phyloP scores from a whole-genome alignment of 2,888 invertebrate genomes.

The Trichopoda pennipes region DNA sequence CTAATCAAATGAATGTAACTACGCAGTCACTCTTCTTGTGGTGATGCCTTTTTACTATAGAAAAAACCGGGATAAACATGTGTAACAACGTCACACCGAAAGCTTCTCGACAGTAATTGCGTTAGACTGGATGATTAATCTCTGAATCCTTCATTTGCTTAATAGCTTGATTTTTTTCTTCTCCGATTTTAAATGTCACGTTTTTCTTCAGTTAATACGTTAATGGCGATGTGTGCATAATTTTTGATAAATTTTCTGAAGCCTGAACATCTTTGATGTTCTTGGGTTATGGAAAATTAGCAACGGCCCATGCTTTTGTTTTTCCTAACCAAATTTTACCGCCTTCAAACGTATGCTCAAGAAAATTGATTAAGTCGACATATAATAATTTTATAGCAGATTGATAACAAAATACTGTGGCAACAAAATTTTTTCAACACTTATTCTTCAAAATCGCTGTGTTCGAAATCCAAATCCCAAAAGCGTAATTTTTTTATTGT shows the following conservation, averaged over 20 bases:
- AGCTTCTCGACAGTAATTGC: constrained; percentile 11
- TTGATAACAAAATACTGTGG: too few relatives aligned
- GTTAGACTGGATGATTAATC: constrained; percentile 9
- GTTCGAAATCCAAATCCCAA: too few relatives aligned
- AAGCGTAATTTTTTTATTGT: too few relatives aligned
- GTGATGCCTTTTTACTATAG: constrained; percentile 46
- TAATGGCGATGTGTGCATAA: constrained; percentile 21
- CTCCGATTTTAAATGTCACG: constrained; percentile 44
- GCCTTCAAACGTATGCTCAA: neutral
- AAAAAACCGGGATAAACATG: constrained; percentile 53
- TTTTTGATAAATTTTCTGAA: neutral
- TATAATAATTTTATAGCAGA: too few relatives aligned
- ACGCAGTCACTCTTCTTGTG: constrained; percentile 27
- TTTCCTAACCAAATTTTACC: neutral
- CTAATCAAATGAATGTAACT: constrained; percentile 55
- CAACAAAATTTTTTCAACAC: too few relatives aligned
- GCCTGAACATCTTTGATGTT: neutral
- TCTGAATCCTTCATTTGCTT: neutral
- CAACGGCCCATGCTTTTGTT: neutral
- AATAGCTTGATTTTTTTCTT: neutral
- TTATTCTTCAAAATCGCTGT: too few relatives aligned
- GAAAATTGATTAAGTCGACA: too few relatives aligned
- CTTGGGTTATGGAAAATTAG: neutral
- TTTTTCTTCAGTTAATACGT: constrained; percentile 54
- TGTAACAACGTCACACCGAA: constrained; percentile 49